Conservation (phyloP, 2,797 vertebrate genomes). For the Falco novaeseelandiae region DNA sequence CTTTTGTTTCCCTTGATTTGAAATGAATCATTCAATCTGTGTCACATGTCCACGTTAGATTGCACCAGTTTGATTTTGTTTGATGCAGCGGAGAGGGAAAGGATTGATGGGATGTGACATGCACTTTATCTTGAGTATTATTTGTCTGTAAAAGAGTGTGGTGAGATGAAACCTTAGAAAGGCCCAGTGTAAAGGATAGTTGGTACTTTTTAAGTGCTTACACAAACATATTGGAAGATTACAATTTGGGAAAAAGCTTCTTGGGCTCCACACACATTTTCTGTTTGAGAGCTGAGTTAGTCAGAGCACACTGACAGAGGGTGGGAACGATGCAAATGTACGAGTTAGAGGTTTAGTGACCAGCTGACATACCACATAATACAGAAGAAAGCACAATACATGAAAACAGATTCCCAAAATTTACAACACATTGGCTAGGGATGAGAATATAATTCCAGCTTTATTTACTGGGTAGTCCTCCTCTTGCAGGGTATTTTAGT, state of each 20-base stretch:
- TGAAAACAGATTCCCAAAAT: neutral
- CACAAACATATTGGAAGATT: conserved; percentile 6
- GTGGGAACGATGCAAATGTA: neutral
- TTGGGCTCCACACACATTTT: neutral
- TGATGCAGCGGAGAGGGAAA: neutral
- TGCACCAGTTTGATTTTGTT: conserved; percentile 38
- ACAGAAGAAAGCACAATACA: neutral
- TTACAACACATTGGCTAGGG: neutral
- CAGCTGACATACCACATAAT: neutral
- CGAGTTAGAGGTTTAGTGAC: neutral
- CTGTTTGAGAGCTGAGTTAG: neutral
- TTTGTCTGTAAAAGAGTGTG: neutral
- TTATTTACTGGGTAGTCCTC: neutral
- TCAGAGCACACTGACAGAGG: neutral
- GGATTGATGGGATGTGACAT: neutral
- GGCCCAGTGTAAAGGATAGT: neutral
- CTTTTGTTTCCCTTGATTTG: conserved; percentile 9
- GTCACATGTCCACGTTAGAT: neutral
- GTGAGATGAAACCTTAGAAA: neutral
- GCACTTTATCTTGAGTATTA: conserved; percentile 38
- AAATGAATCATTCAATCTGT: conserved; percentile 47
- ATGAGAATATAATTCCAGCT: neutral
- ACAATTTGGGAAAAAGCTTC: neutral
- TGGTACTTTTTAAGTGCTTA: conserved; percentile 15
- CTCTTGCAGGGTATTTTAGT: neutral